Base-by-base conservation (phyloP, 2,888 invertebrate species). In the Herminia tarsipennalis region DNA sequence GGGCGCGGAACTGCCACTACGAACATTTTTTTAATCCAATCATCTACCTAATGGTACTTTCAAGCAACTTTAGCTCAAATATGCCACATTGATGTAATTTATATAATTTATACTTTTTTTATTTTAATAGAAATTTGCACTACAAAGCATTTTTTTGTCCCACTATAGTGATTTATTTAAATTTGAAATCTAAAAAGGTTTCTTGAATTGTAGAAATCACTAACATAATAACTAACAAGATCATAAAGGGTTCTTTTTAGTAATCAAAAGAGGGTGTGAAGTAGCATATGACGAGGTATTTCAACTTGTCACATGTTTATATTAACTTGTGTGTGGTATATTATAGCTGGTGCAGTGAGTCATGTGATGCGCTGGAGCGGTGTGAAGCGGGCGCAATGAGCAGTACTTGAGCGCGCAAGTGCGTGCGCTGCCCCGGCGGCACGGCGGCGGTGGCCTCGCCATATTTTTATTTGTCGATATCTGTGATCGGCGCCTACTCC, bases 401-500 rank as follows among this genome's bases (percentile, higher is more conserved):
- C 13, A n/a, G n/a, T n/a, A n/a, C n/a, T n/a, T 45, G 49, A 56
- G 34, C 45, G 17, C 18, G 17, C 18, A 35, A n/a, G 29, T 13
- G 36, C 13, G 24, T 44, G 61, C 46, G 56, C 52, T 63, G 68
- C 70, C 36, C n/a, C 67, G 63, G 57, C 69, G 73, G 67, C 60
- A 58, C 60, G 56, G 66, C 61, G 65, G 68, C 79, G 75, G 78
- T 77, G 78, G 79, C 73, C 73, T 61, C 60, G 61, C 73, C 76
- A 75, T 83, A 79, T 82, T 90, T 88, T 89, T 88, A 87, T 88
- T 88, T 83, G 83, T 78, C 78, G 84, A 86, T 89, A 89, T 89
- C 88, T 76, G 74, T 78, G 86, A 86, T 86, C 90, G 89, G 90
- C 89, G 90, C 88, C 88, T 80, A 85, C 83, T 83, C 89, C 90